These are phyloP conservation scores for Setipinna tenuifilis DNA, from an alignment of 2,797 vertebrate species.

Conservation along the genomic window DNA sequence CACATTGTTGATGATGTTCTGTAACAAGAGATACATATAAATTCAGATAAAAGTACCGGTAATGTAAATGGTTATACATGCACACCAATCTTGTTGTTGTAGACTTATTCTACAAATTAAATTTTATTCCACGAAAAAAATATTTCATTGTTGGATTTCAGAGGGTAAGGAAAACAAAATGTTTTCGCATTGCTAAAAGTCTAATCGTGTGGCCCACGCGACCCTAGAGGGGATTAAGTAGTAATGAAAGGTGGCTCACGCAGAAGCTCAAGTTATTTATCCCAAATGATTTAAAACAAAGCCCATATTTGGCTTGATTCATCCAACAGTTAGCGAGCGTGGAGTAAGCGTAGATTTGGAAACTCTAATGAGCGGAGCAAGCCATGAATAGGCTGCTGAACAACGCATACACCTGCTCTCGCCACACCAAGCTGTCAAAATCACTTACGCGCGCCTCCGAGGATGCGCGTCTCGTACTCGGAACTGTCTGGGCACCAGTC, in stretches of 20 bases:
- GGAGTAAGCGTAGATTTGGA: conserved; percentile 51
- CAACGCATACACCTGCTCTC: conserved; percentile 77
- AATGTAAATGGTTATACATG: not conserved
- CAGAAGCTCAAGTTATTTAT: conserved; percentile 14
- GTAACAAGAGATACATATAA: not conserved
- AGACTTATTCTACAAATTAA: not conserved
- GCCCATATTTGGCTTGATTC: conserved; percentile 40
- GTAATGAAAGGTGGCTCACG: conserved; percentile 25
- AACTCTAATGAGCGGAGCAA: conserved; percentile 66
- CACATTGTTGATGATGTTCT: not conserved
- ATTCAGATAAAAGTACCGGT: not conserved
- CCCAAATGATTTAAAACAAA: conserved; percentile 33
- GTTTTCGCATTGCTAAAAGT: not conserved
- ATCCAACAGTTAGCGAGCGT: conserved; percentile 48
- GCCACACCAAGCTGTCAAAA: conserved; percentile 76
- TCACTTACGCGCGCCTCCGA: conserved; percentile 66
- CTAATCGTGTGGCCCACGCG: conserved; percentile 14
- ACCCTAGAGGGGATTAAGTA: conserved; percentile 10
- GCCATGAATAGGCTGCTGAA: conserved; percentile 64
- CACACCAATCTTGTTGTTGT: not conserved
- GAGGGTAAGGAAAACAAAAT: not conserved
- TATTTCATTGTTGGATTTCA: not conserved
- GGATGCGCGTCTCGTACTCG: conserved; percentile 67
- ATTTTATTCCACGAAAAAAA: not conserved
- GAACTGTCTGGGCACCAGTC: conserved; percentile 48